These are phyloP conservation scores for Avahi laniger DNA, from an alignment of 2,797 vertebrate species.

Conservation along the genomic window DNA sequence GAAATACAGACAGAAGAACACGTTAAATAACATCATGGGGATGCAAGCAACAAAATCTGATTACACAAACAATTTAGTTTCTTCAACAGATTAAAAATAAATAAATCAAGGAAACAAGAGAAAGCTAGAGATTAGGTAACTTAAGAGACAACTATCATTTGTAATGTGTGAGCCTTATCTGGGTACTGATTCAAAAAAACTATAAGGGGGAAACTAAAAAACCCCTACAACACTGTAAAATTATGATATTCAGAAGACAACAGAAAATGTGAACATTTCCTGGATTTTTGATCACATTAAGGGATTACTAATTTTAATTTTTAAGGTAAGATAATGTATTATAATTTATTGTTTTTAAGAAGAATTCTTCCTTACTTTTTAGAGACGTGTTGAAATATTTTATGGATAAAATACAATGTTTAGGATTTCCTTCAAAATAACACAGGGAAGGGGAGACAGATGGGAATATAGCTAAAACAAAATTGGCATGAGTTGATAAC, in stretches of 20 bases:
- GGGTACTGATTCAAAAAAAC: background rate
- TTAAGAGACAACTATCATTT: background rate
- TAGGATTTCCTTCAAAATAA: constrained; percentile 17
- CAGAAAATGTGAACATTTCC: background rate
- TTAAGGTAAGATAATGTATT: background rate
- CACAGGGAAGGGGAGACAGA: background rate
- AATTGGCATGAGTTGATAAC: background rate
- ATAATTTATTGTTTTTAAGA: background rate
- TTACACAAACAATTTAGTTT: background rate
- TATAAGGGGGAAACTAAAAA: background rate
- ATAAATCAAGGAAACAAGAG: background rate
- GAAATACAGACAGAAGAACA: background rate
- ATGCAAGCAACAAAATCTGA: background rate
- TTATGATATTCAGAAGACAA: background rate
- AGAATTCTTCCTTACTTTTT: background rate
- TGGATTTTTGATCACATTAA: background rate
- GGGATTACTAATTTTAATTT: background rate
- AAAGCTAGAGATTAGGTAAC: background rate
- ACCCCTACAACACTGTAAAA: background rate
- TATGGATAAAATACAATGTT: background rate
- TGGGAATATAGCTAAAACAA: background rate
- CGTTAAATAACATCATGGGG: background rate
- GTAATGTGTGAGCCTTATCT: background rate
- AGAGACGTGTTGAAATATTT: background rate
- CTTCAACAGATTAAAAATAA: background rate